Percentiles rank a stretch among this genome's conserved stretches.
These are phyloP conservation scores for Strigops habroptila DNA, from an alignment of 2,113 vertebrate genomes.

Conservation along the genomic window DNA sequence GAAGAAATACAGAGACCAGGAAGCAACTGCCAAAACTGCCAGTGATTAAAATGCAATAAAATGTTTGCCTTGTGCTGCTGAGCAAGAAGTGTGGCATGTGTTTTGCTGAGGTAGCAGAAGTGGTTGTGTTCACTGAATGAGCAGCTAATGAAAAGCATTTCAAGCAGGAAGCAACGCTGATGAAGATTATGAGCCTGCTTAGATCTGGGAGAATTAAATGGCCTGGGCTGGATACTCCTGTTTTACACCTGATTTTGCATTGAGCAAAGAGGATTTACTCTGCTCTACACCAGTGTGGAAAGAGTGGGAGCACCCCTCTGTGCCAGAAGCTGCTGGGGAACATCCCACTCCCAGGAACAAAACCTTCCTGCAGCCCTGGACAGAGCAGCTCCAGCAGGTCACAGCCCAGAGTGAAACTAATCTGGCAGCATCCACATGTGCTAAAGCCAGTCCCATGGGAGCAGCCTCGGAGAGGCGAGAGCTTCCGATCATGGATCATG, in stretches of 20 bases:
- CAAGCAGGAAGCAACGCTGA: slow-evolving; percentile 52
- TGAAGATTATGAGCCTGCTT: slow-evolving; percentile 30
- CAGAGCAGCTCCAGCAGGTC: not conserved
- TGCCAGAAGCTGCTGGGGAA: not conserved
- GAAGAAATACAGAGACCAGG: slow-evolving; percentile 8
- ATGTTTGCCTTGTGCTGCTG: slow-evolving; percentile 45
- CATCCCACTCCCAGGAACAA: not conserved
- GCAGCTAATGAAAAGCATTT: slow-evolving; percentile 66
- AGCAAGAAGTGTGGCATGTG: slow-evolving; percentile 36
- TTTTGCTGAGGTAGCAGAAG: slow-evolving; percentile 65
- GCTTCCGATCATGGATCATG: accelerated
- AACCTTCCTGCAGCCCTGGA: not conserved
- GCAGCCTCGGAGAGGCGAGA: not conserved
- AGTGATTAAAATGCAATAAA: slow-evolving; percentile 50
- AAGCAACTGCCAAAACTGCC: slow-evolving; percentile 9
- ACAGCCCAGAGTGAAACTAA: not conserved
- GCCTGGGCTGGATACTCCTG: slow-evolving; percentile 34
- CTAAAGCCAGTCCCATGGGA: not conserved
- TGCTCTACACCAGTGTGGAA: not conserved
- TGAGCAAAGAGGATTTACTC: slow-evolving; percentile 8
- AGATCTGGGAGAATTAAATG: slow-evolving; percentile 17
- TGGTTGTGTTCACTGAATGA: slow-evolving; percentile 53
- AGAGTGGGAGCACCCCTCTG: not conserved
- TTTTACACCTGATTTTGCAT: slow-evolving; percentile 30
- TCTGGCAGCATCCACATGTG: not conserved